phyloP scores from a whole-genome alignment of 2,113 vertebrate species.

The Camelus dromedarius region DNA sequence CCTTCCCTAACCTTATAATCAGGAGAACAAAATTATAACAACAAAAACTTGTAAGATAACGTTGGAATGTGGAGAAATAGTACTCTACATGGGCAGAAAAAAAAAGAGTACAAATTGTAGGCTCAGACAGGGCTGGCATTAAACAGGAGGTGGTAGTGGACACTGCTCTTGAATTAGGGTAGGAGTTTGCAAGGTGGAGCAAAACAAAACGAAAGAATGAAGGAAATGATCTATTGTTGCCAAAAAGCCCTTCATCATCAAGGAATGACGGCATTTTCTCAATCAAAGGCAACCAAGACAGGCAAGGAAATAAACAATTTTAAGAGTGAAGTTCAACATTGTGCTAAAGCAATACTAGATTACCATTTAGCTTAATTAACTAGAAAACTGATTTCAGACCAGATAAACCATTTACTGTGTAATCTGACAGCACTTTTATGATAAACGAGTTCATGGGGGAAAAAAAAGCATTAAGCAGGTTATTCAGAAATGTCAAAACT shows the following conservation, averaged over 20 bases:
- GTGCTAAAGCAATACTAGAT: neutral
- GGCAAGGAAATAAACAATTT: neutral
- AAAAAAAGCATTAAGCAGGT: neutral
- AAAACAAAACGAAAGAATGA: neutral
- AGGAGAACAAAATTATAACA: neutral
- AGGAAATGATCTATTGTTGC: neutral
- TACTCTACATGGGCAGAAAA: neutral
- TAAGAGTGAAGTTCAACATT: neutral
- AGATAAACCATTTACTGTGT: conserved; percentile 13
- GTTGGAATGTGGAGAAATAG: neutral
- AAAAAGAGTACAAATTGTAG: too few species aligned
- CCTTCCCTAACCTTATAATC: neutral
- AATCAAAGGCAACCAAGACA: neutral
- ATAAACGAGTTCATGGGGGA: neutral
- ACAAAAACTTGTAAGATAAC: neutral
- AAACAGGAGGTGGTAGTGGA: neutral
- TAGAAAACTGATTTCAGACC: conserved; percentile 35
- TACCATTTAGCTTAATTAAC: neutral
- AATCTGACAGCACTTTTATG: neutral
- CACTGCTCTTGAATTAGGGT: neutral
- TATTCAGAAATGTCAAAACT: conserved; percentile 25
- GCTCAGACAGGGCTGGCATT: neutral
- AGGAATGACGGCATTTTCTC: neutral
- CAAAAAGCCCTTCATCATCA: neutral
- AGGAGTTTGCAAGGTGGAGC: neutral